A percentile compares a stretch with the other conserved stretches of the same genome.
Conservation (phyloP, 2,797 vertebrate genomes). For the Falco cherrug region DNA sequence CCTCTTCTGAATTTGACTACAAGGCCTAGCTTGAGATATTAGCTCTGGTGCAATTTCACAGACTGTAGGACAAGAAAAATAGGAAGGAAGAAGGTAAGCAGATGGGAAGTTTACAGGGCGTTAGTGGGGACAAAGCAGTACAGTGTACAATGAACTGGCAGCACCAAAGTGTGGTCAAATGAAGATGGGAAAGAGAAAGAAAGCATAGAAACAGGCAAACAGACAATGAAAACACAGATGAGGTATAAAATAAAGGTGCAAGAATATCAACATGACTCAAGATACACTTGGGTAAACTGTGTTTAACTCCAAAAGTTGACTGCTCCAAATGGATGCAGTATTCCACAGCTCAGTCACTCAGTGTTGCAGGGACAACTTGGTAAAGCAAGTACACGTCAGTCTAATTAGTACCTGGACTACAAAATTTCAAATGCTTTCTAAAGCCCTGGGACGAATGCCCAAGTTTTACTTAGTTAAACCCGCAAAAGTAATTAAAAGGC, state of each 20-base stretch:
- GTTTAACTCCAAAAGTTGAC: not conserved
- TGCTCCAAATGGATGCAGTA: not conserved
- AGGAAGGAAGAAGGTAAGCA: not conserved
- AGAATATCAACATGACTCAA: not conserved
- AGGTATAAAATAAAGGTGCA: not conserved
- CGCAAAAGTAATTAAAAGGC: not conserved
- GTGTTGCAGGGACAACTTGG: not conserved
- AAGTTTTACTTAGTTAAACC: not conserved
- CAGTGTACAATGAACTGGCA: not conserved
- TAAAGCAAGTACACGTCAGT: not conserved
- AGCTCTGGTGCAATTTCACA: not conserved
- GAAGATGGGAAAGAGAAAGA: not conserved
- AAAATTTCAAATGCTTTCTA: not conserved
- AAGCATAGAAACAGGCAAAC: not conserved
- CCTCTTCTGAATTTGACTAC: not conserved
- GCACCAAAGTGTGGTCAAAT: not conserved
- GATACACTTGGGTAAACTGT: accelerated
- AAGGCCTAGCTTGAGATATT: not conserved
- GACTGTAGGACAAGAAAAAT: not conserved
- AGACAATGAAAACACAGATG: not conserved
- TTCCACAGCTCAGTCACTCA: not conserved
- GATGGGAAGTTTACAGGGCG: not conserved
- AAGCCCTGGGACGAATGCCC: not conserved
- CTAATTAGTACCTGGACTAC: not conserved
- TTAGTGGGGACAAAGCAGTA: not conserved